A percentile compares a stretch with the other conserved stretches of the same genome.
Evolutionary conservation across 2,797 vertebrate species (phyloP).

Genomic region (Malacoraja senta): DNA sequence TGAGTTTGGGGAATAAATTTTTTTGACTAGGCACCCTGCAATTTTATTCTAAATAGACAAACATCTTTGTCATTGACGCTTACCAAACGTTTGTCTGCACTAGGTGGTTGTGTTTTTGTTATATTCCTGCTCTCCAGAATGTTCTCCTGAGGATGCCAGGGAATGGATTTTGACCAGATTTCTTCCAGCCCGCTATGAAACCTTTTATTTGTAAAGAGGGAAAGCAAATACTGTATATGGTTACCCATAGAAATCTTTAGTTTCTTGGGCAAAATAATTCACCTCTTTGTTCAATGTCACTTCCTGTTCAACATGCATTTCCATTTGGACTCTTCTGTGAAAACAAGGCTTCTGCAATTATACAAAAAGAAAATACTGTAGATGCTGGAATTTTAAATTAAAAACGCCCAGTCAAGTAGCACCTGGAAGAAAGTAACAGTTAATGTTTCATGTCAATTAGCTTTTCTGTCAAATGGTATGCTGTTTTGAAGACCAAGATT

Average conservation of each 20-base stretch:
- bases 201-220: not conserved
- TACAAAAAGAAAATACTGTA: too few relatives aligned
- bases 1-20: not conserved
- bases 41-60: not conserved
- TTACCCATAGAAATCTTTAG: not conserved
- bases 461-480: too few relatives aligned
- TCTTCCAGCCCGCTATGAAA: not conserved
- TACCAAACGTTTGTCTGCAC: too few relatives aligned
- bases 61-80: not conserved
- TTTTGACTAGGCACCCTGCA: not conserved
- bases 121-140: not conserved
- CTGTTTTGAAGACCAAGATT: not conserved
- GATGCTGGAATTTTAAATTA: too few relatives aligned
- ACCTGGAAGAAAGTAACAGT: too few relatives aligned
- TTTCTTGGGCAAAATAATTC: not conserved
- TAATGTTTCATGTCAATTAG: too few relatives aligned
- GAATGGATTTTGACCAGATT: not conserved
- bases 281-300: not conserved
- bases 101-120: not conserved
- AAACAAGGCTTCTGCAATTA: not conserved
- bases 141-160: not conserved
- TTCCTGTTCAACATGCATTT: not conserved
- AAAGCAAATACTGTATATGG: not conserved
- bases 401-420: too few relatives aligned
- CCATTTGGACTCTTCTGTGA: not conserved